Evolutionary conservation across 1,140 invertebrate species (phyloP), one percentile per base, ranked within the genome.

Genomic region (Micrasema longulum): DNA sequence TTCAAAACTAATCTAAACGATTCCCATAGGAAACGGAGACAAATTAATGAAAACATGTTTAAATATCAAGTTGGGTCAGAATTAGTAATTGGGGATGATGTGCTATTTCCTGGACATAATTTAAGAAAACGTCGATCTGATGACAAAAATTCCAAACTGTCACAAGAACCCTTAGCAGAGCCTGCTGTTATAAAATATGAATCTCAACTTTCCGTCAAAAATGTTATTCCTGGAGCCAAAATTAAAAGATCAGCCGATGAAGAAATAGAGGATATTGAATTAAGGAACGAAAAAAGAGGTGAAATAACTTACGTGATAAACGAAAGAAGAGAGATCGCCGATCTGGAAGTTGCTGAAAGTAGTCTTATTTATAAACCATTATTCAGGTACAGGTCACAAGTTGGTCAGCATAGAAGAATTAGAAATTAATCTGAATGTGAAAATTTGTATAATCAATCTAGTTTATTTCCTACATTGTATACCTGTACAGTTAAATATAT

Each of bases 381-480:
- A 1, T 72, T 72, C 14, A 68, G 71, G 4, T 72, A 72, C 35
- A 68, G 64, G 23, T 68, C 71, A n/a, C 71, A 72, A n/a, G 36
- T 72, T 62, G 65, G 71, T 2, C 41, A 72, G 38, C 36, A 47
- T 22, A 68, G 48, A 43, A 57, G 53, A 50, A 45, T 72, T 22
- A 65, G 20, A n/a, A 63, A 70, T 50, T 52, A 63, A 31, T 16
- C 10, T 2, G 10, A n/a, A 43, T 43, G 41, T n/a, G n/a, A n/a
- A n/a, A n/a, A n/a, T n/a, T n/a, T n/a, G n/a, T n/a, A n/a, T n/a
- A n/a, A n/a, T n/a, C n/a, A n/a, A n/a, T n/a, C n/a, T n/a, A n/a
- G n/a, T n/a, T n/a, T n/a, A n/a, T n/a, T n/a, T n/a, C n/a, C n/a
- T n/a, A n/a, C n/a, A n/a, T n/a, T n/a, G n/a, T n/a, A n/a, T n/a